phyloP scores from a whole-genome alignment of 2,113 vertebrate genomes.

The Muntiacus muntjak region DNA sequence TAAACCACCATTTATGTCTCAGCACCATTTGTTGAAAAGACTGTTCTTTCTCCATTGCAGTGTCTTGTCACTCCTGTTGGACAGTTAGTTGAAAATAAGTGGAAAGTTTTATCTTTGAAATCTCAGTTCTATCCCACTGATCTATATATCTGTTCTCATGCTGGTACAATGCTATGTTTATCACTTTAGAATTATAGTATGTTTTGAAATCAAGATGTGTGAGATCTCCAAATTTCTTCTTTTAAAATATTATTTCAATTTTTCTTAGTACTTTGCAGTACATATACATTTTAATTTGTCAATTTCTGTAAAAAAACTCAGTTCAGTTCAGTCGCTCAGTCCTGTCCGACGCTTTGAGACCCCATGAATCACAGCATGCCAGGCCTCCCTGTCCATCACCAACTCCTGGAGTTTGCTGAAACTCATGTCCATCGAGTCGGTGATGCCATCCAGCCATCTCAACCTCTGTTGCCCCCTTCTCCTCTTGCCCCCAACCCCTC shows the following conservation, averaged over 20 bases:
- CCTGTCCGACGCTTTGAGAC: background rate
- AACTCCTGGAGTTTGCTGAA: background rate
- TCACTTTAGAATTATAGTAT: background rate
- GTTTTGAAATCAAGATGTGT: background rate
- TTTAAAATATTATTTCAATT: background rate
- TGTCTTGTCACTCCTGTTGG: background rate
- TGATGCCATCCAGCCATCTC: background rate
- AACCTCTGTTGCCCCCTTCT: background rate
- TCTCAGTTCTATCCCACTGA: background rate
- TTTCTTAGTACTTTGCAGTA: background rate
- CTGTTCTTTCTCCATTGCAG: background rate
- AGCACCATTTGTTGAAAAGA: background rate
- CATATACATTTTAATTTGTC: background rate
- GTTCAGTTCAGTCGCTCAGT: background rate
- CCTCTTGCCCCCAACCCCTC: background rate
- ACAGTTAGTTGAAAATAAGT: background rate
- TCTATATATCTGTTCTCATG: background rate
- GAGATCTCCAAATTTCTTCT: background rate
- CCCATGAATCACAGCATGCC: rapidly evolving
- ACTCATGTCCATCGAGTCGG: background rate
- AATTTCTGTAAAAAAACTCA: background rate
- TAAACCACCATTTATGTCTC: background rate
- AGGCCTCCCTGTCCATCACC: background rate
- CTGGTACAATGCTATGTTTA: background rate
- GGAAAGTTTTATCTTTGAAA: background rate